Base-by-base conservation (phyloP, 1,140 invertebrate genomes). In the Homalodisca vitripennis region DNA sequence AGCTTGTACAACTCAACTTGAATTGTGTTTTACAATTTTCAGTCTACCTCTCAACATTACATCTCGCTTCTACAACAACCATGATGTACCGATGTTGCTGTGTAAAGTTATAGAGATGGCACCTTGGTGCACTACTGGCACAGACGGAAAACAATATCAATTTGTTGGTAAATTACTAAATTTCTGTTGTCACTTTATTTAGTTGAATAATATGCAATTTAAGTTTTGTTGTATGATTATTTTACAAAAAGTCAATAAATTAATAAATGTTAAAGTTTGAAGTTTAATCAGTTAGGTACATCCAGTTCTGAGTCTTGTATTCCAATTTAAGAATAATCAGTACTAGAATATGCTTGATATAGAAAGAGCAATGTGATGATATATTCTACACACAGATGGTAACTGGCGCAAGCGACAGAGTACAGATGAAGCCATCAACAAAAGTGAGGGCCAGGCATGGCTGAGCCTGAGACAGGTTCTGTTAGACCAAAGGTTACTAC, bases 61-160 rank as follows among this genome's bases (percentile, higher is more conserved):
- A 6, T 85, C 85, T 1, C 82, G 87, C 31, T 77, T 92, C 71
- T 83, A 90, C 66, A 80, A 82, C 41, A 86, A 82, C 0, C 86
- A 90, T 69, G 91, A 93, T 75, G 79, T 91, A 34, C 91, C 91
- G 0, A 87, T 90, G 72, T 78, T 93, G 24, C 81, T 93, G 30
- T 82, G 80, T 24, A 86, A 92, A 75, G 76, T 93, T 1, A 79
- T 93, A 27, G 78, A 87, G 72, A 78, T 80, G 31, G 81, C 84
- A 71, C 91, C 91, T 0, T 94, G 92, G 92, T 82, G 79, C 55
- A 85, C 83, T 73, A 75, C 78, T 17, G 82, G 84, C 64, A 75
- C 84, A 66, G 80, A 84, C 71, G 82, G 87, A 73, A 79, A 80
- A 22, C 30, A 82, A 17, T 73, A 83, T 70, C 79, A 80, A 27